Evolutionary conservation across 2,888 invertebrate genomes (phyloP).

Genomic region (Microchrysa polita): DNA sequence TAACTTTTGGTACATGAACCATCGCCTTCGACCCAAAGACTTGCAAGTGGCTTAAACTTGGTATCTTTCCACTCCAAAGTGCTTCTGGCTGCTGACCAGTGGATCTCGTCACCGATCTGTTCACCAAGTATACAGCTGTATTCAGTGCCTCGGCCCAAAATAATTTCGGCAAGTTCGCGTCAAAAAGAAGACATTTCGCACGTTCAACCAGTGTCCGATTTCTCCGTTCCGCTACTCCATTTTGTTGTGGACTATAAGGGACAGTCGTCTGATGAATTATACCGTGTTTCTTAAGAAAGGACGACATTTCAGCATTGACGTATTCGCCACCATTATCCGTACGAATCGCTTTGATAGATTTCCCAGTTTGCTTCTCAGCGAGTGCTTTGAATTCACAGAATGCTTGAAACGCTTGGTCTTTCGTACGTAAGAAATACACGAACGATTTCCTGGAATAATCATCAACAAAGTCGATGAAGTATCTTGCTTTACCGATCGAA

Average conservation of each 20-base stretch:
- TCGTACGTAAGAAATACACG: neutral
- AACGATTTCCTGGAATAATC: too few species aligned
- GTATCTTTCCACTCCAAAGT: constrained; percentile 5
- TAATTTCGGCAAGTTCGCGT: too few species aligned
- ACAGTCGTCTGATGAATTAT: constrained; percentile 7
- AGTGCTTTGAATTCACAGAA: constrained; percentile 10
- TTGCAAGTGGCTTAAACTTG: neutral
- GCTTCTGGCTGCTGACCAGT: neutral
- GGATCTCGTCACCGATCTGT: neutral
- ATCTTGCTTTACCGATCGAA: too few species aligned
- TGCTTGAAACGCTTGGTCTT: neutral
- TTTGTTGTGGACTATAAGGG: constrained; percentile 16
- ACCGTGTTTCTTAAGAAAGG: neutral
- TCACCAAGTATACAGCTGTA: neutral
- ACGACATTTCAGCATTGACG: neutral
- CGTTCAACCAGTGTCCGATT: constrained; percentile 5
- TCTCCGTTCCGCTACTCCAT: constrained; percentile 10
- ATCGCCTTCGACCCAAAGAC: neutral
- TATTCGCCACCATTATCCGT: neutral
- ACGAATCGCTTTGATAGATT: neutral
- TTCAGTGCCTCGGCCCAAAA: constrained; percentile 14
- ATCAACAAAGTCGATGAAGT: too few species aligned
- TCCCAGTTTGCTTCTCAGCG: neutral
- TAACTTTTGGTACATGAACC: too few species aligned
- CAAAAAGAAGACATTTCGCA: constrained; percentile 3